Percentiles rank a stretch among this genome's conserved stretches.
These are phyloP conservation scores for Silvanus unidentatus DNA, from an alignment of 2,888 invertebrate species.

Conservation along the genomic window DNA sequence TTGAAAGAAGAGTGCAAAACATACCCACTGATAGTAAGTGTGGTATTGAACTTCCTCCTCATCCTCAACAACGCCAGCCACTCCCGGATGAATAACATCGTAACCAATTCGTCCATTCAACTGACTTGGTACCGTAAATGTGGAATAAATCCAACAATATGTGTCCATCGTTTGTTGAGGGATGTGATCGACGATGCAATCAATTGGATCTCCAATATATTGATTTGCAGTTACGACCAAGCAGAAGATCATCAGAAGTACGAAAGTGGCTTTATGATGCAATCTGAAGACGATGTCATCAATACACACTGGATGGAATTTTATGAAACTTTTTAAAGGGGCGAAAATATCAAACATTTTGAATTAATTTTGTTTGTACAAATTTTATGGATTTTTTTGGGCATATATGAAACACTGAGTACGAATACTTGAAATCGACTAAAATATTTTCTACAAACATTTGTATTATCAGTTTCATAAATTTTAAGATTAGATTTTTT, in stretches of 20 bases:
- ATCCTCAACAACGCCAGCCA: slow-evolving; percentile 71
- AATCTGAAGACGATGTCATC: slow-evolving; percentile 91
- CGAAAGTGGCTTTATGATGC: slow-evolving; percentile 89
- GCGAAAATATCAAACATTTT: slow-evolving; percentile 94
- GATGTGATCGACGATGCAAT: slow-evolving; percentile 88
- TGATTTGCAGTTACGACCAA: slow-evolving; percentile 88
- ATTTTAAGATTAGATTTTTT: no score
- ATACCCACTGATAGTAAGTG: slow-evolving; percentile 96
- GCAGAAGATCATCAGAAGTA: slow-evolving; percentile 86
- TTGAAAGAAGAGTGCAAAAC: slow-evolving; percentile 84
- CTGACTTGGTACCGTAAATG: slow-evolving; percentile 83
- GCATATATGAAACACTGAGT: no score
- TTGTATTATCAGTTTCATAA: no score
- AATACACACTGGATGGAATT: slow-evolving; percentile 86
- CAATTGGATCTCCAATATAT: slow-evolving; percentile 96
- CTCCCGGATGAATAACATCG: slow-evolving; percentile 79
- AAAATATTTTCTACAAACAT: no score
- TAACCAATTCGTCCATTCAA: slow-evolving; percentile 71
- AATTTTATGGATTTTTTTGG: no score
- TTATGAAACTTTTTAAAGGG: slow-evolving; percentile 87
- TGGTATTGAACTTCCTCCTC: slow-evolving; percentile 82
- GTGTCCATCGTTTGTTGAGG: slow-evolving; percentile 89
- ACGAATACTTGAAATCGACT: no score
- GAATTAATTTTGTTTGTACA: no score
- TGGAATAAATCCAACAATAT: slow-evolving; percentile 89